phyloP scores from a whole-genome alignment of 1,140 invertebrate species.

The Drosophila virilis region DNA sequence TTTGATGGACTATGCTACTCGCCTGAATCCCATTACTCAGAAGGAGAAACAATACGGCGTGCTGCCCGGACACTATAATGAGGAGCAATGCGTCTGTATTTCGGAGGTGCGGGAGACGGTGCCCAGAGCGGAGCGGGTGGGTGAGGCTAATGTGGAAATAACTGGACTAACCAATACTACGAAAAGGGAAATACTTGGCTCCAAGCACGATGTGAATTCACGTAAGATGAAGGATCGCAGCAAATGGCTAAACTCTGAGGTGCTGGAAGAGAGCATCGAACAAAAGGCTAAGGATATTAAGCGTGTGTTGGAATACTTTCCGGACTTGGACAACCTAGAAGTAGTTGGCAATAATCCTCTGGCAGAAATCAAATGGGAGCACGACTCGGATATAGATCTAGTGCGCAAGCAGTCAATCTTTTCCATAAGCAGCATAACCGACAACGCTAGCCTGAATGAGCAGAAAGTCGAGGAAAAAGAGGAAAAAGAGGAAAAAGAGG shows the following conservation, averaged over 20 bases:
- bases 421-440: constrained; percentile 33
- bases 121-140: constrained; percentile 46
- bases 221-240: neutral
- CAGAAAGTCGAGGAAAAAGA: neutral
- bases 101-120: constrained; percentile 56
- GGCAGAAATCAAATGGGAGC: neutral
- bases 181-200: constrained; percentile 54
- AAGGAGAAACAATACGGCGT: neutral
- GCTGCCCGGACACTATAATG: constrained; percentile 21
- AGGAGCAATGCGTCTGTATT: constrained; percentile 5
- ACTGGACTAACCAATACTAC: constrained; percentile 46
- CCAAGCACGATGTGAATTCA: neutral
- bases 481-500: neutral
- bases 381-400: constrained; percentile 17
- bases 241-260: constrained; percentile 56
- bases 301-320: constrained; percentile 61
- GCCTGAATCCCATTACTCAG: constrained; percentile 53
- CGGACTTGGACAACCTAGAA: constrained; percentile 58
- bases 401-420: constrained; percentile 4
- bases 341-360: constrained; percentile 46
- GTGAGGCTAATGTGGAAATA: constrained; percentile 40
- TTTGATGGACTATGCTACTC: constrained; percentile 61
- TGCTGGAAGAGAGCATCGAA: constrained; percentile 45
- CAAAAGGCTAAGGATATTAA: constrained; percentile 39
- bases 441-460: neutral